Percentiles rank a stretch among this genome's conserved stretches.
Conservation (phyloP, 2,113 vertebrate species). For the Hymenochirus boettgeri region DNA sequence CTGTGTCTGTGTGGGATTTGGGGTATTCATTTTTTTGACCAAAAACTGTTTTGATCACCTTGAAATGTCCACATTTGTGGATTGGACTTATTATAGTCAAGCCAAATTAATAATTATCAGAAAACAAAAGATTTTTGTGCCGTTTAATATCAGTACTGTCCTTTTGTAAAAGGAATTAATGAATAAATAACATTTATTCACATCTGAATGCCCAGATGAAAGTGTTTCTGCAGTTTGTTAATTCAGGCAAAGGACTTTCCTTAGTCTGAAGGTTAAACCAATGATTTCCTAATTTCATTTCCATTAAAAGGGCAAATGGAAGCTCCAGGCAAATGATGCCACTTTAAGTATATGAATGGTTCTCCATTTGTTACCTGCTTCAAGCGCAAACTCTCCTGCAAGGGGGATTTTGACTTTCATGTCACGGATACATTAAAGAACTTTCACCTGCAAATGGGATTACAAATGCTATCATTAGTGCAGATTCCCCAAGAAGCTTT, state of each 20-base stretch:
- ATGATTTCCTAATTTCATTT: slow-evolving; percentile 4
- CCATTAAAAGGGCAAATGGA: slow-evolving; percentile 19
- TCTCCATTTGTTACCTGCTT: slow-evolving; percentile 34
- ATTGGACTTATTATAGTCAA: too few relatives aligned
- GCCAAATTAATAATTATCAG: too few relatives aligned
- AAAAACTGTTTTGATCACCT: too few relatives aligned
- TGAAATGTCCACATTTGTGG: too few relatives aligned
- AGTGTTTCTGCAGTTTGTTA: background rate
- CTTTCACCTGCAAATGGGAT: slow-evolving; percentile 72
- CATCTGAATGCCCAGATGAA: slow-evolving; percentile 29
- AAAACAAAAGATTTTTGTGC: too few relatives aligned
- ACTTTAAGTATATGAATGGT: background rate
- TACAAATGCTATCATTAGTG: slow-evolving; percentile 69
- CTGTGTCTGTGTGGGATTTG: too few relatives aligned
- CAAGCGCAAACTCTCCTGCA: slow-evolving; percentile 40
- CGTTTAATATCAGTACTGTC: too few relatives aligned
- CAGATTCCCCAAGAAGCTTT: slow-evolving; percentile 68
- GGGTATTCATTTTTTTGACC: too few relatives aligned
- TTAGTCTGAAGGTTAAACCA: slow-evolving; percentile 16
- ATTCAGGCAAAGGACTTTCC: background rate
- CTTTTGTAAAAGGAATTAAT: too few relatives aligned
- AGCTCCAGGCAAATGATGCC: slow-evolving; percentile 19
- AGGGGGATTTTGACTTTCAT: slow-evolving; percentile 46
- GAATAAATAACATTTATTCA: slow-evolving; percentile 2
- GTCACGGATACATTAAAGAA: slow-evolving; percentile 53